Evolutionary conservation across 2,113 vertebrate genomes (phyloP).

Genomic region (Fulica atra): DNA sequence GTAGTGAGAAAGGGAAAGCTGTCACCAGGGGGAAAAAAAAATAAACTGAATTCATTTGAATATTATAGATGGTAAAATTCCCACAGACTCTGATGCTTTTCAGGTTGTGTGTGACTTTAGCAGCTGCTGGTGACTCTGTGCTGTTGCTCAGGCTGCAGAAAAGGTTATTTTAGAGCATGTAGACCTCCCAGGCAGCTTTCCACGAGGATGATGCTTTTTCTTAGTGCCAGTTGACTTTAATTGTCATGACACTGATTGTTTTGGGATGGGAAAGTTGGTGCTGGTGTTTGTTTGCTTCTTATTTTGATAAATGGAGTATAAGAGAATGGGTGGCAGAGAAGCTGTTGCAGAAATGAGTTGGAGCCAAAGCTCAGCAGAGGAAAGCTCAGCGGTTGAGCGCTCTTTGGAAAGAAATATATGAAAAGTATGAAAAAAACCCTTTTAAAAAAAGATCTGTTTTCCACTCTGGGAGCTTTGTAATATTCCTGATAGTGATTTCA

Average conservation of each 20-base stretch:
- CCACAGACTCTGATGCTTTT: background rate
- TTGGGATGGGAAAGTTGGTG: background rate
- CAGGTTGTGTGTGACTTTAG: background rate
- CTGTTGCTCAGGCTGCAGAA: background rate
- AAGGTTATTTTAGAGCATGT: background rate
- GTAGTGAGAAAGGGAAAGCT: background rate
- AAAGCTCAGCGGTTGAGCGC: background rate
- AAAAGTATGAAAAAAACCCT: background rate
- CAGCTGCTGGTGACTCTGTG: background rate
- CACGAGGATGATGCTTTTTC: background rate
- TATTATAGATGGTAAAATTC: background rate
- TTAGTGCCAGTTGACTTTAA: background rate
- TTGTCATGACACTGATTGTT: background rate
- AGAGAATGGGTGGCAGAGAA: background rate
- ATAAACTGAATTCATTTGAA: background rate
- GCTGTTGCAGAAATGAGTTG: background rate
- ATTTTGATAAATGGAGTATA: background rate
- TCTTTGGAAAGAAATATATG: background rate
- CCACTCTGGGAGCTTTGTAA: background rate
- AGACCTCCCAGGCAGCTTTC: background rate
- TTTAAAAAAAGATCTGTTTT: background rate
- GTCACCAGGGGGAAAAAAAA: background rate
- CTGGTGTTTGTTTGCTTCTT: background rate
- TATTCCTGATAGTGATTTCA: background rate
- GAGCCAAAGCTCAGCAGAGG: background rate